These are phyloP conservation scores for Campylorhamphus procurvoides DNA, from an alignment of 2,113 vertebrate genomes.

Conservation along the genomic window DNA sequence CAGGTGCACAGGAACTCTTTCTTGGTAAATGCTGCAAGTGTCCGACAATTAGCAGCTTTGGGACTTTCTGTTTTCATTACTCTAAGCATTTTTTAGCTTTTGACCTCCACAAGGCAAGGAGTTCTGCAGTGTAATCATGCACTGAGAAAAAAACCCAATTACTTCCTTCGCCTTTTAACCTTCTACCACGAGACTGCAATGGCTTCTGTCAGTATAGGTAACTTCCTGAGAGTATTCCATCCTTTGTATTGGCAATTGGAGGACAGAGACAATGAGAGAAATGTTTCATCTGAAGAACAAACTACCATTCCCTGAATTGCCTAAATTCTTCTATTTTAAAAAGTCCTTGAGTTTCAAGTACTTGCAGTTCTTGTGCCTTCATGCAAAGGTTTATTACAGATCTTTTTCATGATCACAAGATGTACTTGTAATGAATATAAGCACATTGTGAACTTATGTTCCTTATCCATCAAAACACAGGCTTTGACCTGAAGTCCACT, in stretches of 20 bases:
- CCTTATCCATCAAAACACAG: not conserved
- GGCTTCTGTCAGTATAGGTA: not conserved
- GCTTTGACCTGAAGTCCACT: not conserved
- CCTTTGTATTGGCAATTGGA: not conserved
- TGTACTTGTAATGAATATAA: not conserved
- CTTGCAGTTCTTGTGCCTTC: not conserved
- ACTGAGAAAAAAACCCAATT: not conserved
- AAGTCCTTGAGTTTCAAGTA: not conserved
- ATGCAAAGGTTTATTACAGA: not conserved
- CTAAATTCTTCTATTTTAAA: not conserved
- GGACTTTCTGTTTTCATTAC: not conserved
- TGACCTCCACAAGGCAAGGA: not conserved
- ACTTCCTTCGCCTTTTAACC: not conserved
- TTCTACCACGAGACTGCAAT: not conserved
- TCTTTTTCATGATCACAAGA: not conserved
- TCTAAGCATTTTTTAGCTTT: not conserved
- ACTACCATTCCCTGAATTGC: not conserved
- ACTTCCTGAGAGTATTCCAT: not conserved
- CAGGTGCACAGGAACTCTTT: accelerated
- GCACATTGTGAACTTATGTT: not conserved
- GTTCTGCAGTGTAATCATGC: not conserved
- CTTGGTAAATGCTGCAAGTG: not conserved
- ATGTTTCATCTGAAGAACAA: not conserved
- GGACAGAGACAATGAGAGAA: not conserved
- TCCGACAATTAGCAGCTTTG: not conserved